These are phyloP conservation scores for Julus scanicus DNA, from an alignment of 2,888 invertebrate species.

Conservation along the genomic window DNA sequence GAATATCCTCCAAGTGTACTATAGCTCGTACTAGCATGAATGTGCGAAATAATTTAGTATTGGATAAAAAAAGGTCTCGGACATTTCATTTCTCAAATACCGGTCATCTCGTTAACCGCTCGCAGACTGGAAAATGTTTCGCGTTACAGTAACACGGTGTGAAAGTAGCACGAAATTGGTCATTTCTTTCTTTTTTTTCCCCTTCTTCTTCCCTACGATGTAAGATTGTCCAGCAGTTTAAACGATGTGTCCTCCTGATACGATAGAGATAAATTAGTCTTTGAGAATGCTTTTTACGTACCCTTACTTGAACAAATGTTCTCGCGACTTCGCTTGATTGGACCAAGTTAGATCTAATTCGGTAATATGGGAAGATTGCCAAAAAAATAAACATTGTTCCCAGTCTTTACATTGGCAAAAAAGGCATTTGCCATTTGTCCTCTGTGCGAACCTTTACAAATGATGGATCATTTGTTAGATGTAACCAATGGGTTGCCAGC, in stretches of 20 bases:
- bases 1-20: neutral
- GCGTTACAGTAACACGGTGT: neutral
- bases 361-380: slow-evolving; percentile 33
- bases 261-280: slow-evolving; percentile 33
- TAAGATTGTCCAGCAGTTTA: slow-evolving; percentile 28
- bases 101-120: neutral
- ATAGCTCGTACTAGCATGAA: neutral
- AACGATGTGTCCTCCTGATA: slow-evolving; percentile 22
- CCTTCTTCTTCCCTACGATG: neutral
- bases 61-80: neutral
- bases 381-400: slow-evolving; percentile 31
- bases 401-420: slow-evolving; percentile 24
- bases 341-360: slow-evolving; percentile 33
- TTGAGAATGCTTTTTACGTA: slow-evolving; percentile 33
- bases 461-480: neutral
- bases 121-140: neutral
- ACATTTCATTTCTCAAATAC: slow-evolving; percentile 24
- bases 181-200: neutral
- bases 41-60: neutral
- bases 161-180: slow-evolving; percentile 21
- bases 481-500: neutral
- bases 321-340: slow-evolving; percentile 33
- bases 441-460: neutral
- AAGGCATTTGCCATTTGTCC: slow-evolving; percentile 25
- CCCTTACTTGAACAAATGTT: slow-evolving; percentile 28